Conservation (phyloP, 2,888 invertebrate genomes). For the Gibbula magus region DNA sequence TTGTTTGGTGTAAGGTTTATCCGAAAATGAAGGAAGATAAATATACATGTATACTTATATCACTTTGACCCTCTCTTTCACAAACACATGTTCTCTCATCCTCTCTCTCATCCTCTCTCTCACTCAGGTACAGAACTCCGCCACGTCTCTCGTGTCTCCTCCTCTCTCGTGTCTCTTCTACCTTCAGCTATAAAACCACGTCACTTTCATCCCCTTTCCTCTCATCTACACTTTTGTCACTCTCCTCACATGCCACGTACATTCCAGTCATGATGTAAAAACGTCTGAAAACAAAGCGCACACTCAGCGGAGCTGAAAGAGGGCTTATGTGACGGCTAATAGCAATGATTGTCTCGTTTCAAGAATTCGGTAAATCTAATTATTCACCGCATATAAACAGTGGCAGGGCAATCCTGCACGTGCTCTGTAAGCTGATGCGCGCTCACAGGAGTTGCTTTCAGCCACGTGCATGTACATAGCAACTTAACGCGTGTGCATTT, state of each 20-base stretch:
- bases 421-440: background rate
- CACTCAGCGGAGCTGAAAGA: background rate
- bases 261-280: background rate
- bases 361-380: constrained; percentile 2
- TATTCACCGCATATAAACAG: background rate
- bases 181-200: background rate
- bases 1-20: too few species aligned
- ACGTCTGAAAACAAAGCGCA: background rate
- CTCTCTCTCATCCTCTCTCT: background rate
- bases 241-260: background rate
- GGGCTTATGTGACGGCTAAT: background rate
- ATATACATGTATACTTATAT: too few species aligned
- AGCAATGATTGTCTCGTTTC: constrained; percentile 8
- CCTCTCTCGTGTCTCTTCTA: background rate
- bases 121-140: too few species aligned
- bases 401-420: background rate
- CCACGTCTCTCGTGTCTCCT: background rate
- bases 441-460: background rate
- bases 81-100: background rate
- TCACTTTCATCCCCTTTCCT: background rate
- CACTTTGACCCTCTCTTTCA: background rate
- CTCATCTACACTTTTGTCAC: background rate
- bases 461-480: background rate
- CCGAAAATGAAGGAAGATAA: too few species aligned
- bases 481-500: background rate